These are phyloP conservation scores for Hydrocynus forskahlii DNA, from an alignment of 2,797 vertebrate genomes.

Conservation along the genomic window DNA sequence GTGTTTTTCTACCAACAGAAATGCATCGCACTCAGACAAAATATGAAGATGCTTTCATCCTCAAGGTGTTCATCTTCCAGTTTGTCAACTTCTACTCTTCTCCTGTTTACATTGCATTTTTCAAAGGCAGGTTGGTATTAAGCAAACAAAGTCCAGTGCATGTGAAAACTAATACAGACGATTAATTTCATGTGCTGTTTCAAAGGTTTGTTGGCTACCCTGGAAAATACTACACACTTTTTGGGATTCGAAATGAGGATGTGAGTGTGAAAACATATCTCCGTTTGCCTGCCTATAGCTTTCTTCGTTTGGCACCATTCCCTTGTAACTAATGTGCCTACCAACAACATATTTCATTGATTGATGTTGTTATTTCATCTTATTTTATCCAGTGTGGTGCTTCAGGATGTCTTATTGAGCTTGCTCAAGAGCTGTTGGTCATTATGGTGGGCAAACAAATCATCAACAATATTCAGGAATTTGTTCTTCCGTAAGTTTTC, in stretches of 20 bases:
- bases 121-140: constrained; percentile 80
- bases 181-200: constrained; percentile 47
- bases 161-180: constrained; percentile 82
- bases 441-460: constrained; percentile 86
- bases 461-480: constrained; percentile 82
- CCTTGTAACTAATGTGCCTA: too few relatives aligned
- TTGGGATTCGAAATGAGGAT: constrained; percentile 83
- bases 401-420: constrained; percentile 80
- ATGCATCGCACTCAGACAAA: constrained; percentile 84
- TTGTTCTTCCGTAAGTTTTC: constrained; percentile 77
- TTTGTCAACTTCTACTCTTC: constrained; percentile 86
- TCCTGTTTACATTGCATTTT: constrained; percentile 85
- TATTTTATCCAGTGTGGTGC: constrained; percentile 73
- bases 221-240: constrained; percentile 78
- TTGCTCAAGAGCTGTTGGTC: constrained; percentile 83
- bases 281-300: neutral
- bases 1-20: constrained; percentile 69
- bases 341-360: neutral
- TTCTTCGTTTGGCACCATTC: too few relatives aligned
- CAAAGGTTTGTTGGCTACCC: constrained; percentile 82
- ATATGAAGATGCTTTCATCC: constrained; percentile 83
- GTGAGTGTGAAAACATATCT: constrained; percentile 64
- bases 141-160: constrained; percentile 67
- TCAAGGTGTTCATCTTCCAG: constrained; percentile 87
- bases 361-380: neutral